These are phyloP conservation scores for Vireo altiloquus DNA, from an alignment of 2,113 vertebrate genomes.

Conservation along the genomic window DNA sequence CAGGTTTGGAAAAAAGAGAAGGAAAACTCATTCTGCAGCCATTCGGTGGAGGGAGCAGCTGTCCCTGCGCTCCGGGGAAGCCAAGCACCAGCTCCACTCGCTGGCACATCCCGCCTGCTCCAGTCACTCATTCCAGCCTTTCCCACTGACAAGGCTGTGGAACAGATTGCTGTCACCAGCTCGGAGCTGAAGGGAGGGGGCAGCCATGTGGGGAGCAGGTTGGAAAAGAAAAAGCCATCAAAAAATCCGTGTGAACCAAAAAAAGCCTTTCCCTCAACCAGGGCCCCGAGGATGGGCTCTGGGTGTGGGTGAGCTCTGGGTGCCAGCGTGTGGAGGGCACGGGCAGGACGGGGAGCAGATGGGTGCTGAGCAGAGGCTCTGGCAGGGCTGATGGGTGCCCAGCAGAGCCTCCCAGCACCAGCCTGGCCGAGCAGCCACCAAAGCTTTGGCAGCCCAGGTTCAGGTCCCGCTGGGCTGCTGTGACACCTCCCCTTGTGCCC, in stretches of 20 bases:
- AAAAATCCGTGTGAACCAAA: background rate
- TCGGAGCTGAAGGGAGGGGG: background rate
- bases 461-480: fast-evolving
- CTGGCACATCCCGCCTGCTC: constrained; percentile 6
- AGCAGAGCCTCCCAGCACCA: background rate
- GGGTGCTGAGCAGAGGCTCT: background rate
- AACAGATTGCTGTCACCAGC: constrained; percentile 35
- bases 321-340: fast-evolving
- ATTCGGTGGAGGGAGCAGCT: background rate
- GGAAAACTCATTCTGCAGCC: background rate
- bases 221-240: background rate
- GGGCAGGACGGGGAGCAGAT: background rate
- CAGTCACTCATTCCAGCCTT: background rate
- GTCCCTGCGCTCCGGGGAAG: background rate
- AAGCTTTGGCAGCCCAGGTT: background rate
- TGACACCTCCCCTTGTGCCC: background rate
- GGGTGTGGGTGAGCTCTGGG: background rate
- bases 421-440: background rate
- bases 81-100: background rate
- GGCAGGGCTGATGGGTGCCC: background rate
- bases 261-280: background rate
- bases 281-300: background rate
- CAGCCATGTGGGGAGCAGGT: background rate
- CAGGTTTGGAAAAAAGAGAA: background rate
- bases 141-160: background rate